Evolutionary conservation across 2,797 vertebrate species (phyloP), one percentile per base, ranked within the genome.

Genomic region (Paratrypauchen microcephalus): DNA sequence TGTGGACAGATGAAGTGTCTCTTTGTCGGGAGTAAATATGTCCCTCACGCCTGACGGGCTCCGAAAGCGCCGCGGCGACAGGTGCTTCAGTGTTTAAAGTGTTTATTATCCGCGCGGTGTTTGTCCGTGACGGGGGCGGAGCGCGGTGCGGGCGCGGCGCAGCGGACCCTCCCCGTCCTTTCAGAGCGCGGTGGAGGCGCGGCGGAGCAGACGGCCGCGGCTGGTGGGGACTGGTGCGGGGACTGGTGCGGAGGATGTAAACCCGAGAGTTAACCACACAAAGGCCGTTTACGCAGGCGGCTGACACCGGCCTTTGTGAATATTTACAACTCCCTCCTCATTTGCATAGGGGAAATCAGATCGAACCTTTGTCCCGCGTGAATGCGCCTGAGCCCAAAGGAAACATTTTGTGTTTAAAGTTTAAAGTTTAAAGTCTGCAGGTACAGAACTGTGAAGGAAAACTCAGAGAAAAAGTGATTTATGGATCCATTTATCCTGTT

Each of bases 11-110:
- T 96, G 95, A 97, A 97, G 95, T 96, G 94, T 91, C 91, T 92
- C 87, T 96, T 98, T 97, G 95, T 98, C 91, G 95, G 89, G 96
- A 96, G 96, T 96, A 97, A 97, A 98, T 97, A 97, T 95, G 96
- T 97, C 95, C 93, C n/a, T 92, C 95, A 96, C 96, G 96, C 96
- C 95, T 96, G 96, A 96, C 95, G 91, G 93, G 87, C 93, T 95
- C 95, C 95, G 89, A 95, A 95, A 92, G 91, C 82, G 89, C 89
- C 84, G 87, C 39, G 75, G 92, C 95, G 95, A 97, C 96, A 97
- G 96, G 96, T 98, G 96, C 95, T 96, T 96, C 95, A 96, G 96
- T 97, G 95, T 41, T 39, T 39, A 39, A 39, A 39, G 9, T 96
- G n/a, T n/a, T 96, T 97, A 95, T 95, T 93, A 94, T 93, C 94